Evolutionary conservation across 2,113 vertebrate species (phyloP), one percentile per base, ranked within the genome.

Genomic region (Toxotes chatareus): DNA sequence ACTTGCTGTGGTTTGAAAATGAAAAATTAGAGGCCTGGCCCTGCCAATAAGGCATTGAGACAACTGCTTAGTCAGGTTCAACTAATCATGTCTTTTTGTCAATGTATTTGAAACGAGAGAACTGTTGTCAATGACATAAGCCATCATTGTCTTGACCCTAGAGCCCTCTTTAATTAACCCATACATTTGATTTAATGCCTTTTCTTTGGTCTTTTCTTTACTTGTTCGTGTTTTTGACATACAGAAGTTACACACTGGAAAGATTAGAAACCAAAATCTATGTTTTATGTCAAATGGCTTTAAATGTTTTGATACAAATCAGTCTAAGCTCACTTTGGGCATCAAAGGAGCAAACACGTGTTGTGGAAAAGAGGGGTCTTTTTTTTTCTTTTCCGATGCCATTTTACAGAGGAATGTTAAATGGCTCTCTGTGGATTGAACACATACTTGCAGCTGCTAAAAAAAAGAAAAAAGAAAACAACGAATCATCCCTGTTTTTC

Each of bases 31-130:
- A 76, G 21, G 49, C 61, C 53, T 7, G 47, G 65, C 23, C 62
- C 77, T 93, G 94, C 95, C 94, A 93, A 95, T 95, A 95, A 93
- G 92, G 93, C 95, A 65, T 92, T 92, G 91, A 88, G 91, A 89
- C 93, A 92, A 94, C 90, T 95, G 94, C 94, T 95, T 95, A 93
- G 91, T 95, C 96, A 97, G 95, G 94, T 94, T 94, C 95, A 94
- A 96, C 96, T 95, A 95, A 96, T 96, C 95, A 96, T 95, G 94
- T 95, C 89, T 92, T 94, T 95, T 95, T 92, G 94, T 96, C 95
- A 80, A 93, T 96, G 94, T 90, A 93, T 95, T 93, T 94, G 94
- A 94, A 95, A 94, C 92, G 87, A 94, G 93, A 89, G 89, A 94
- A 95, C 96, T 91, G 93, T 95, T 92, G 85, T 93, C 93, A 91